phyloP scores from a whole-genome alignment of 2,797 vertebrate genomes.

The Sciurus carolinensis region DNA sequence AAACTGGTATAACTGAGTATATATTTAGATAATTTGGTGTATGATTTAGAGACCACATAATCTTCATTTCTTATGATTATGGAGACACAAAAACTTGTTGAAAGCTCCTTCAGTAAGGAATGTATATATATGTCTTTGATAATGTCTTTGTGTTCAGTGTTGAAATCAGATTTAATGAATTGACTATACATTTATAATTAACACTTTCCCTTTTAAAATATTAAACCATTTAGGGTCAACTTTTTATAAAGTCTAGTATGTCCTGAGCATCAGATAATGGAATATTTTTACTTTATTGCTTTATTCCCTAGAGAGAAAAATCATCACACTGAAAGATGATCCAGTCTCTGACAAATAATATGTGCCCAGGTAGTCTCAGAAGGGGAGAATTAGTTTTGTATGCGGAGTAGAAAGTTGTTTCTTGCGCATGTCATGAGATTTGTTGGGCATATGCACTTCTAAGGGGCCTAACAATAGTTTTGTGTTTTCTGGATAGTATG shows the following conservation, averaged over 20 bases:
- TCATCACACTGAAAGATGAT: slow-evolving; percentile 19
- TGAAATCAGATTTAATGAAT: slow-evolving; percentile 34
- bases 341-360: slow-evolving; percentile 1
- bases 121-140: not conserved
- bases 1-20: not conserved
- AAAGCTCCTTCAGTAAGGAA: not conserved
- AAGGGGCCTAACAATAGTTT: not conserved
- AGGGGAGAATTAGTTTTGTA: not conserved
- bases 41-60: not conserved
- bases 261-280: slow-evolving; percentile 9
- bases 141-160: not conserved
- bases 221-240: not conserved
- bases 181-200: slow-evolving; percentile 36
- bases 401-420: not conserved
- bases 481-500: slow-evolving; percentile 32
- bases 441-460: slow-evolving; percentile 45
- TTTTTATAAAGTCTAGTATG: not conserved
- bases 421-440: not conserved
- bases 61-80: slow-evolving; percentile 20
- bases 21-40: not conserved
- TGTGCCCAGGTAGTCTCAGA: not conserved
- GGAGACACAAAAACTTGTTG: not conserved
- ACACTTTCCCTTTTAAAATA: slow-evolving; percentile 59
- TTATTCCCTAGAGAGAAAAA: slow-evolving; percentile 60
- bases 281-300: slow-evolving; percentile 69